Base-by-base conservation (phyloP, 1,140 invertebrate species). In the Lordiphosa stackelbergi region DNA sequence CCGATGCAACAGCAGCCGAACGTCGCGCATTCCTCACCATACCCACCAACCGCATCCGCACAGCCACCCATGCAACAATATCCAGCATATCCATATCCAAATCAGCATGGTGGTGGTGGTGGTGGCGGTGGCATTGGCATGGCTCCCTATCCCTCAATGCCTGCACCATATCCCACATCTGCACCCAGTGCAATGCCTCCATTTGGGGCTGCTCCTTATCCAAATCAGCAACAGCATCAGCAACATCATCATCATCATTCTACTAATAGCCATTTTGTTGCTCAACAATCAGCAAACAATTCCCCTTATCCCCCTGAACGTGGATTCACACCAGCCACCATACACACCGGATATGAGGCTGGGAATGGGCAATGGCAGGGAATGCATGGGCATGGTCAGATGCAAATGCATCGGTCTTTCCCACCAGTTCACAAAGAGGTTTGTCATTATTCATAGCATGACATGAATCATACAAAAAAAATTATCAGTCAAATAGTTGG, bases 341-440 rank as follows among this genome's bases (percentile, higher is more conserved):
- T 69, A 12, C 28, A 31, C 28, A 37, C 46, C 31, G 63, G 53
- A 31, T 64, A 71, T 41, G 57, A 62, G 6, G 41, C 57, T 37
- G 56, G 51, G 1, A 24, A 69, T 12, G 56, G 52, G 16, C 34
- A 68, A 36, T 46, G 34, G 1, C 11, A 52, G 1, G 66, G 69
- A 31, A 31, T 31, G 11, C 19, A 69, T 10, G 71, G 65, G 41
- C 53, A 77, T 28, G 69, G 60, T 58, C 70, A 79, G 35, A 53
- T 49, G 70, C 70, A 79, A 38, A 58, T 46, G 47, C 77, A 83
- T 62, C 77, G 54, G 53, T 56, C 63, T 57, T 57, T 53, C 63
- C 45, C 66, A 64, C 45, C 66, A 64, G 73, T 56, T 58, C 52
- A 57, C 31, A 78, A 63, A 84, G 77, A 83, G 77, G 77, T 83